phyloP scores from a whole-genome alignment of 2,113 vertebrate species.

The Caloenas nicobarica region DNA sequence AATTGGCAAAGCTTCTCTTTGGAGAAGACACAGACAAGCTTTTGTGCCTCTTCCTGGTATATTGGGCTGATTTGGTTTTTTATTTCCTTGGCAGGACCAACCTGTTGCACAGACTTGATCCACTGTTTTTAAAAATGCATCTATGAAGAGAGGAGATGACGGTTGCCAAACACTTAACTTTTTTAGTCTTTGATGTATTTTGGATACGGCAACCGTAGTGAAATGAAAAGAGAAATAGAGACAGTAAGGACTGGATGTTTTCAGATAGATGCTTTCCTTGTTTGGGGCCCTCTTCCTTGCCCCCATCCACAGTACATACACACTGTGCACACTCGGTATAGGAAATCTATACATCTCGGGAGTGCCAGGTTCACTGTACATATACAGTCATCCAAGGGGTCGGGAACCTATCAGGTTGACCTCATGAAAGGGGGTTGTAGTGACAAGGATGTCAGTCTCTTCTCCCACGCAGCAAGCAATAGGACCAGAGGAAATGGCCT shows the following conservation, averaged over 20 bases:
- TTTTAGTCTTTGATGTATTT: neutral
- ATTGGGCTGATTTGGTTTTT: neutral
- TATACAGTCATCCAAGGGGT: neutral
- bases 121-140: neutral
- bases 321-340: rapidly evolving
- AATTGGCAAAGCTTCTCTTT: neutral
- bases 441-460: too few species aligned
- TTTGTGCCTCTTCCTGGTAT: neutral
- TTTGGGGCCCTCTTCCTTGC: neutral
- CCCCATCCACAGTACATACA: rapidly evolving
- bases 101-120: neutral
- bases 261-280: neutral
- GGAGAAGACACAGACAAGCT: slow-evolving; percentile 1
- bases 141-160: neutral
- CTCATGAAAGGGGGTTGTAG: too few species aligned
- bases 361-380: rapidly evolving
- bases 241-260: neutral
- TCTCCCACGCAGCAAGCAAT: too few species aligned
- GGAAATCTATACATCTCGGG: rapidly evolving
- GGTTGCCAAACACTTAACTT: neutral
- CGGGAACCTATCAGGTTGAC: rapidly evolving
- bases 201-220: neutral
- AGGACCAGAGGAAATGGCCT: too few species aligned
- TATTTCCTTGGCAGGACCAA: slow-evolving; percentile 18
- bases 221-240: neutral